Evolutionary conservation across 2,797 vertebrate genomes (phyloP).

Genomic region (Valencia hispanica): DNA sequence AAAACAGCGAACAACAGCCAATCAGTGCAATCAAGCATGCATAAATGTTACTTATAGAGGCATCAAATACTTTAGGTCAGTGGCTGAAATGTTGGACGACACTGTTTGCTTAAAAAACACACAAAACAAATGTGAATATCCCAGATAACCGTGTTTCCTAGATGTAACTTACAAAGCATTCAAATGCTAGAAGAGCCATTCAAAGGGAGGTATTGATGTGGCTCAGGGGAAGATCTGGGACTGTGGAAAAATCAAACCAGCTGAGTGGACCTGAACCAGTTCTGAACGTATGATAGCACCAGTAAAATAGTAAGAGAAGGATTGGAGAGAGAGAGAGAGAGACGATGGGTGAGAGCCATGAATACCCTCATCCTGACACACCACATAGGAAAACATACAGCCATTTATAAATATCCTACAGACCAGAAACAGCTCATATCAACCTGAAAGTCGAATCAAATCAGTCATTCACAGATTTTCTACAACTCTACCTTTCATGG

Average conservation of each 20-base stretch:
- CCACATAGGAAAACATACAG: constrained; percentile 18
- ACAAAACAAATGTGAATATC: neutral
- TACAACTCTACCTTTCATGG: neutral
- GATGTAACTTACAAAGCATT: neutral
- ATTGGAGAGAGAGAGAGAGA: neutral
- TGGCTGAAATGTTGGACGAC: neutral
- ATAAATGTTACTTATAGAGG: neutral
- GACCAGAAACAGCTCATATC: constrained; percentile 31
- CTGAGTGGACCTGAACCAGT: neutral
- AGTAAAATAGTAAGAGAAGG: neutral
- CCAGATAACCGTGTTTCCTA: neutral
- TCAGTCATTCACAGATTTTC: neutral
- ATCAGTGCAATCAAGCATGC: neutral
- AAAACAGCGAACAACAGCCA: too few relatives aligned
- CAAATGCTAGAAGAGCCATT: neutral
- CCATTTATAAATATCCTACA: constrained; percentile 27
- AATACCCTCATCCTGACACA: constrained; percentile 12
- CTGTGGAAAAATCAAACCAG: constrained; percentile 10
- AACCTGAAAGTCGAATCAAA: constrained; percentile 9
- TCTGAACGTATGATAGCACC: neutral
- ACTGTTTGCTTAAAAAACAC: neutral
- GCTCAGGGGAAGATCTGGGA: neutral
- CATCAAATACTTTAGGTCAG: neutral
- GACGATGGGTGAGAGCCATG: constrained; percentile 3
- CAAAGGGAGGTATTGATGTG: neutral